phyloP scores from a whole-genome alignment of 2,888 invertebrate genomes.

The Embidobia sp. region DNA sequence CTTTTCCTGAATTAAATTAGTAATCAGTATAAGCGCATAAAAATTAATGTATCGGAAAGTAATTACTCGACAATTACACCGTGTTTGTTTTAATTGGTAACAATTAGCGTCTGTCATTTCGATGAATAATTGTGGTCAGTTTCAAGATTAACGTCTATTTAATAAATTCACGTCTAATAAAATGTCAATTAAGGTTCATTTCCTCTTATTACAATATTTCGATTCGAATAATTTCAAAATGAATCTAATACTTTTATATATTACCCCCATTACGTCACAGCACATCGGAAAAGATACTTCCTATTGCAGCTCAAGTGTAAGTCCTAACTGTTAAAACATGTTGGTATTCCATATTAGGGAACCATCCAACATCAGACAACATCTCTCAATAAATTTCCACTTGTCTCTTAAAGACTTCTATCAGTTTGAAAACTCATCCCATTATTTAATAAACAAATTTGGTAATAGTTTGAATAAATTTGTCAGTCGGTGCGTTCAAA shows the following conservation, averaged over 20 bases:
- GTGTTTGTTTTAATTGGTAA: too few species aligned
- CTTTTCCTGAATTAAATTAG: too few species aligned
- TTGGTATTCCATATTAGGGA: conserved; percentile 60
- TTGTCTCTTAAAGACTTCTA: conserved; percentile 53
- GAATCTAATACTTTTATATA: conserved; percentile 39
- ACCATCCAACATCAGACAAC: conserved; percentile 56
- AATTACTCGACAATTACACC: too few species aligned
- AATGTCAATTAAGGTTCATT: too few species aligned
- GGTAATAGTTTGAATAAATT: conserved; percentile 16
- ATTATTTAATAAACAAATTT: conserved; percentile 43
- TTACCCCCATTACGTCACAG: conserved; percentile 50
- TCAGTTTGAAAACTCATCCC: conserved; percentile 33
- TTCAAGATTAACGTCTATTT: too few species aligned
- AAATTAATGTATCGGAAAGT: too few species aligned
- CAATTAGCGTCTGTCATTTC: too few species aligned
- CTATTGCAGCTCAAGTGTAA: conserved; percentile 61
- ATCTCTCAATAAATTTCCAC: conserved; percentile 62
- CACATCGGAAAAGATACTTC: conserved; percentile 53
- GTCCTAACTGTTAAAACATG: conserved; percentile 63
- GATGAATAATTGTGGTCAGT: too few species aligned
- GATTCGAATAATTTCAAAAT: too few species aligned
- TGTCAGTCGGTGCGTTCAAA: too few species aligned
- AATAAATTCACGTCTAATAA: too few species aligned
- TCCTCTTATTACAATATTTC: not conserved
- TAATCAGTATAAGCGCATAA: too few species aligned